Evolutionary conservation across 2,113 vertebrate genomes (phyloP), one percentile per base, ranked within the genome.

Genomic region (Maccullochella peelii): DNA sequence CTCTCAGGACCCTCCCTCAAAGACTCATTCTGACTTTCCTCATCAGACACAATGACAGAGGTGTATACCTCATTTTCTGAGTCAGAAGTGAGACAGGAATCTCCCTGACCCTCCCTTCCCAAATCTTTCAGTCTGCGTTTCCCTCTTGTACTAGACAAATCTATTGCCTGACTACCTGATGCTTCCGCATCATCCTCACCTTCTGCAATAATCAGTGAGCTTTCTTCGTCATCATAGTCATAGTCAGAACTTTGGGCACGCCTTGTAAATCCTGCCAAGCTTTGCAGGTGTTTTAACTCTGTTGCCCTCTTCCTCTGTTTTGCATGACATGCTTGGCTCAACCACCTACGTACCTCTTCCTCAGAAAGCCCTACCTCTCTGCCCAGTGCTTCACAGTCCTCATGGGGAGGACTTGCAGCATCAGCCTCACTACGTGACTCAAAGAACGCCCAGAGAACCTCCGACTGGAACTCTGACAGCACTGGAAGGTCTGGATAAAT

Each of bases 391-490:
- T 96, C 96, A 7, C 94, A 96, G 87, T 96, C 95, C 72, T 96
- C 95, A n/a, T 52, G 91, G 27, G 91, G 93, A 72, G 96, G 95
- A 83, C 94, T 95, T 8, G 92, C 94, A 23, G 94, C 93, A 55
- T 95, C 94, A 4, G 94, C 91, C 75, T 95, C 94, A 66, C 94
- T 95, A 6, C 94, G 91, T 0, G 95, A 96, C 87, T 96, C 96
- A 27, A 96, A 91, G 73, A 96, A 96, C 0, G 96, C 96, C 93
- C 91, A 94, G 40, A 96, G 93, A 73, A 96, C 95, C 86, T 96
- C 94, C 0, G 93, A 93, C 89, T 96, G 96, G 81, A 96, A 96
- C 87, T 95, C 96, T 1, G 94, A 94, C 68, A 96, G 91, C 15
- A 78, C 68, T 59, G 94, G 93, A 73, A 91, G 82, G 61, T 94